Evolutionary conservation across 2,888 invertebrate genomes (phyloP), one percentile per base, ranked within the genome.

Genomic region (Hipparchia sbordonii): DNA sequence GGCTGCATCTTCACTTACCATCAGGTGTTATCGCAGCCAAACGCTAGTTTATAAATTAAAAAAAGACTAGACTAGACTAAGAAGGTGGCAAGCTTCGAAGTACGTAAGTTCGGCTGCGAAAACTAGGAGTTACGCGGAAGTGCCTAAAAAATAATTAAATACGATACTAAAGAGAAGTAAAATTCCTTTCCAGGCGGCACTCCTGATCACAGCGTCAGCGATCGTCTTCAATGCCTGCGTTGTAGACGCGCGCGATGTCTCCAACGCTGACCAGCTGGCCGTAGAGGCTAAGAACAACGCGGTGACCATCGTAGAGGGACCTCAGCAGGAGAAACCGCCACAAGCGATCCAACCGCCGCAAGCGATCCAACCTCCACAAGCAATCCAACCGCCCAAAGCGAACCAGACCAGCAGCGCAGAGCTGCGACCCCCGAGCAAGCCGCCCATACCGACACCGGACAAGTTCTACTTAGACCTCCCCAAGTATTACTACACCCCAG

Each of bases 131-230:
- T 13, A 13, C 13, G 12, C 7, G n/a, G 8, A 6, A 67, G 2
- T 45, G 0, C 23, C 23, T 23, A 23, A 23, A 23, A 54, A 39
- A 23, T 6, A 67, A n/a, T 10, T n/a, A 23, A 12, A 33, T 13
- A 7, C 0, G 13, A 13, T 8, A 13, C n/a, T 12, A n/a, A 56
- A 3, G 8, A 13, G 2, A 13, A 13, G 13, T 56, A 60, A 71
- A 59, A 86, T 81, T 81, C 76, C 23, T 78, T 87, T 88, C 62
- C 91, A 93, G 93, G 89, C 90, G 88, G 85, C 90, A 90, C 89
- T 92, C 87, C 88, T 93, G 90, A 89, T 93, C 88, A 84, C 88
- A 83, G 87, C 88, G 85, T 87, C 92, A 88, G 89, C 88, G 89
- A 89, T 92, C 88, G 88, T 87, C 89, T 87, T 92, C 87, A 87